Base-by-base conservation (phyloP, 92 coral and sea anemone genomes). In the Palythoa grandiflora region DNA sequence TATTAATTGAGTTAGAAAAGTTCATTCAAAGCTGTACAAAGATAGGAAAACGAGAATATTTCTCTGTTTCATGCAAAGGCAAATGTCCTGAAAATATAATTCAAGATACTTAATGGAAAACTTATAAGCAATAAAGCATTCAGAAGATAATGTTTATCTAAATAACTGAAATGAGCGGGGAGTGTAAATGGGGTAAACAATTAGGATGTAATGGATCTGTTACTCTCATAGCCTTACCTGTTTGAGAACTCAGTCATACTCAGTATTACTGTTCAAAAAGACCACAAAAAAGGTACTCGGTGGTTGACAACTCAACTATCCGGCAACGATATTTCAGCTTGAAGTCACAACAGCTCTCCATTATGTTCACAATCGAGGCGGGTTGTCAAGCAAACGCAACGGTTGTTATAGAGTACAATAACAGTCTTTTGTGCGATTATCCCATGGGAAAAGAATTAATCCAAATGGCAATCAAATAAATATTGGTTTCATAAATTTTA, bases 361-460 rank as follows among this genome's bases (percentile, higher is more conserved):
- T 15, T 7, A 7, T 12, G 75, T 7, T 10, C 6, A 7, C n/a
- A 70, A 70, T 10, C 9, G 17, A 35, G 70, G 20, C 5, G 13
- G 38, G 83, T 77, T 53, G 83, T 48, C 66, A 77, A 12, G 83
- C 16, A 28, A 52, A 28, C 48, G 3, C 8, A n/a, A 77, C 75
- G 53, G 50, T 35, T 17, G 39, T 52, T 53, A 54, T 37, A 77
- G 54, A 75, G 79, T 4, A 63, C 70, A 63, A 17, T 0, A 21
- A 17, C 9, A 35, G 68, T 59, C 65, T 77, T 77, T 77, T 77
- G 68, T 55, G 10, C 13, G 28, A 37, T 21, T 19, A 77, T 77
- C 83, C 83, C 83, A 35, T 20, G 83, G 83, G 83, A 55, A 77
- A 77, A 53, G 38, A 50, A 16, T 13, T 76, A 76, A 76, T 76